Evolutionary conservation across 2,113 vertebrate genomes (phyloP), one percentile per base, ranked within the genome.

Genomic region (Dascyllus trimaculatus): DNA sequence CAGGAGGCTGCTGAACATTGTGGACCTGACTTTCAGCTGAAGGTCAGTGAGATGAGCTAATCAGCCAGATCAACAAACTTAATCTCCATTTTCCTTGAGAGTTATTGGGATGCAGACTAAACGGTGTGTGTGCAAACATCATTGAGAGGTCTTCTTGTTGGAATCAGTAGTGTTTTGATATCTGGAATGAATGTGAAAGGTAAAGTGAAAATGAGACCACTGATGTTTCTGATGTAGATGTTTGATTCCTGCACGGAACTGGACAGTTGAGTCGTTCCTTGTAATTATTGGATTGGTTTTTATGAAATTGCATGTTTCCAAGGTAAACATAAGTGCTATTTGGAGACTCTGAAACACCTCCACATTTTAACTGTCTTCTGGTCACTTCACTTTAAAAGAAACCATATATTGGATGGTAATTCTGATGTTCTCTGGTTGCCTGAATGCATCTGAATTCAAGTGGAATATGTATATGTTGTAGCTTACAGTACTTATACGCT

Each of bases 111-210:
- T 65, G 64, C 64, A 80, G 60, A 66, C 59, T 18, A 45, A 79
- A 59, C 53, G 66, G 59, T 82, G 73, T 78, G 73, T 78, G 24
- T 18, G 1, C 24, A 8, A 49, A 22, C 60, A 57, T 53, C 15
- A 8, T 4, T 2, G 4, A 43, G 49, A 49, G 25, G 58, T 46
- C 29, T 29, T 29, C 4, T 6, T 40, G 35, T 24, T 40, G 11
- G 38, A 64, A n/a, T 18, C 9, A 19, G 17, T 11, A 25, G 48
- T 1, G 10, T 80, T 77, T 63, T 61, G 64, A 29, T 58, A 49
- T 71, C 29, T 4, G 24, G 62, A 54, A 10, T 40, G 32, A 85
- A 57, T 72, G 62, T n/a, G 51, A 67, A 45, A 52, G 38, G 10
- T 25, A 54, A 21, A 29, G 14, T 52, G 17, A 65, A 56, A 14